A percentile compares a stretch with the other conserved stretches of the same genome.
Conservation (phyloP, 2,797 vertebrate species). For the Miichthys miiuy region DNA sequence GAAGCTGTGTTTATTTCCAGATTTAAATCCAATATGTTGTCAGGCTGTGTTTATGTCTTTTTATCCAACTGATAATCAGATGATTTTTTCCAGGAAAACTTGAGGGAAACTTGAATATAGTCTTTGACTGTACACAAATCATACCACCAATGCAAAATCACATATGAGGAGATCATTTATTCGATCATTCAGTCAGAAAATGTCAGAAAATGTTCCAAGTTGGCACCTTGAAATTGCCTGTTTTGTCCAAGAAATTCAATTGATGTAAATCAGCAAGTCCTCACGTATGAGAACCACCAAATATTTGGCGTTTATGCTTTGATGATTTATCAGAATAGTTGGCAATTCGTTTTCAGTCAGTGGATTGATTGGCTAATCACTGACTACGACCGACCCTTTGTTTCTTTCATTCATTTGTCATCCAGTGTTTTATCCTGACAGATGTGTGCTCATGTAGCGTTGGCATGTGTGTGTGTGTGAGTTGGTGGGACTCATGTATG, state of each 20-base stretch:
- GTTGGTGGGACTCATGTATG: conserved; percentile 27
- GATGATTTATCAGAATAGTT: background rate
- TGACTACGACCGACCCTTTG: background rate
- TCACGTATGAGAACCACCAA: rapidly evolving
- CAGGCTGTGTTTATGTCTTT: conserved; percentile 14
- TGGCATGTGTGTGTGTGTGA: background rate
- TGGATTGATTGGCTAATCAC: background rate
- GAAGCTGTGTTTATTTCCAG: background rate
- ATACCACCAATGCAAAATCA: background rate
- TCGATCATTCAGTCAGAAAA: background rate
- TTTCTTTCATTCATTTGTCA: background rate
- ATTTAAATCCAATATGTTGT: background rate
- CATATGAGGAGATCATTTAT: background rate
- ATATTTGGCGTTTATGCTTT: background rate
- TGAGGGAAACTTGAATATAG: background rate
- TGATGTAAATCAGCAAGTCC: background rate
- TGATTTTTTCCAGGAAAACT: background rate
- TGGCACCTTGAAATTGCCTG: background rate
- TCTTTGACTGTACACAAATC: background rate
- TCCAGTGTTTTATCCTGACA: background rate
- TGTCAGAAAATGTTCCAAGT: background rate
- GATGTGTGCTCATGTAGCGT: background rate
- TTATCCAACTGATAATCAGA: background rate
- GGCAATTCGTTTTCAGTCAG: background rate
- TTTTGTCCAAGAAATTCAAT: background rate